These are phyloP conservation scores for Lochmaea crataegi DNA, from an alignment of 2,888 invertebrate species.

Conservation along the genomic window DNA sequence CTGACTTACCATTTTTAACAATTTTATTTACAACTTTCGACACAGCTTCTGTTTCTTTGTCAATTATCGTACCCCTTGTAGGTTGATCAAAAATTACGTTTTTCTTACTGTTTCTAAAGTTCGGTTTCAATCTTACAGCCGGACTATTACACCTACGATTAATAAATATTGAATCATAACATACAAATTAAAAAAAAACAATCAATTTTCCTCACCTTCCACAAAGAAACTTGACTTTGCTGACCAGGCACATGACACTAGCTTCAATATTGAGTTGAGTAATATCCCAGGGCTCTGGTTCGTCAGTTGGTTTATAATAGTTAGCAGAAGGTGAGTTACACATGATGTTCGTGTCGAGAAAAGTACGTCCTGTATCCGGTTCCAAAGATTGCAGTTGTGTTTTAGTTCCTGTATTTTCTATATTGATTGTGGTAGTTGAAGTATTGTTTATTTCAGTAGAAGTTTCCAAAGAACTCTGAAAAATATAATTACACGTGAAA, in stretches of 20 bases:
- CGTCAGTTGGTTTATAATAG: slow-evolving; percentile 83
- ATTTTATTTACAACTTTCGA: slow-evolving; percentile 69
- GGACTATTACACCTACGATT: slow-evolving; percentile 73
- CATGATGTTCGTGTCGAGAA: slow-evolving; percentile 68
- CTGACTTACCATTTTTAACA: slow-evolving; percentile 68
- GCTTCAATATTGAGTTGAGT: slow-evolving; percentile 89
- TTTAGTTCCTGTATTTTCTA: slow-evolving; percentile 19
- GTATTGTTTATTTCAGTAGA: not conserved
- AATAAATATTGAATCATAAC: not conserved
- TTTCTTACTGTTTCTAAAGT: slow-evolving; percentile 49
- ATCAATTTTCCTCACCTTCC: slow-evolving; percentile 61
- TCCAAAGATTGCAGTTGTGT: slow-evolving; percentile 52
- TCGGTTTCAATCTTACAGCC: slow-evolving; percentile 74
- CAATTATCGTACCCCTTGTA: slow-evolving; percentile 43
- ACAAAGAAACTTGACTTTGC: slow-evolving; percentile 84
- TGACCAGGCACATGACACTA: slow-evolving; percentile 86
- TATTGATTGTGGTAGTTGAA: not conserved
- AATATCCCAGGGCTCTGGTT: slow-evolving; percentile 87
- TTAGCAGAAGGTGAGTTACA: slow-evolving; percentile 76
- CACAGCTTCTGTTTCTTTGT: slow-evolving; percentile 56
- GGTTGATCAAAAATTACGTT: slow-evolving; percentile 51
- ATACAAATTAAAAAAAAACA: not conserved
- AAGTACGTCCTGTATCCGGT: slow-evolving; percentile 59
- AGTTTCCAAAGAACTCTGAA: slow-evolving; percentile 38
- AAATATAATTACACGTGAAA: not conserved